Evolutionary conservation across 2,113 vertebrate genomes (phyloP).

Genomic region (Parus major): DNA sequence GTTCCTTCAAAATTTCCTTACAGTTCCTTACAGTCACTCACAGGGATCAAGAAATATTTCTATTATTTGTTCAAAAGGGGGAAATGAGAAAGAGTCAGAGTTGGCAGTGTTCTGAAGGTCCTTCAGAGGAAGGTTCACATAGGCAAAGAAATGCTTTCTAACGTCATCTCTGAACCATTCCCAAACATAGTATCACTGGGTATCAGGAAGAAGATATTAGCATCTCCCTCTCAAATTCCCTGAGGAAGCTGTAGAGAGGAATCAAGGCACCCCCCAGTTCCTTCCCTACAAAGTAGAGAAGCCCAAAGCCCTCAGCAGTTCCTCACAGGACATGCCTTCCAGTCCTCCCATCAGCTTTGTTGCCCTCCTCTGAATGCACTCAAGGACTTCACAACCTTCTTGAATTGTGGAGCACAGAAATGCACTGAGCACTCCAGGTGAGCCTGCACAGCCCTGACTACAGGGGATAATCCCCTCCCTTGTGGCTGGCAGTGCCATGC

Average conservation of each 20-base stretch:
- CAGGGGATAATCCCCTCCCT: neutral
- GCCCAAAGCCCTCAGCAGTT: neutral
- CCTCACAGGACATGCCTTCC: neutral
- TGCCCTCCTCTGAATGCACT: neutral
- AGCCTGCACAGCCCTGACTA: neutral
- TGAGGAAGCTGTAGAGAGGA: neutral
- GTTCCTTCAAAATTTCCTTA: neutral
- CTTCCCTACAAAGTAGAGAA: neutral
- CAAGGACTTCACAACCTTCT: neutral
- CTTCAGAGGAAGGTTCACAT: neutral
- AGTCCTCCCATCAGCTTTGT: neutral
- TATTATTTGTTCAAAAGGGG: neutral
- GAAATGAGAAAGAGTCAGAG: neutral
- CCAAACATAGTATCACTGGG: rapidly evolving
- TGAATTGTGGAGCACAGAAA: neutral
- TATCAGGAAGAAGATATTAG: neutral
- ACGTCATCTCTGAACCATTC: neutral
- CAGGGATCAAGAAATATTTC: neutral
- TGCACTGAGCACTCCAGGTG: neutral
- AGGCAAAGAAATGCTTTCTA: neutral
- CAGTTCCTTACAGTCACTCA: neutral
- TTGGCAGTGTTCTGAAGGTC: neutral
- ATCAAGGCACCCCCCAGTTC: neutral
- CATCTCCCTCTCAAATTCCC: neutral
- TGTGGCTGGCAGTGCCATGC: neutral